These are phyloP conservation scores for Tipula helvola DNA, from an alignment of 2,888 invertebrate genomes.

Conservation along the genomic window DNA sequence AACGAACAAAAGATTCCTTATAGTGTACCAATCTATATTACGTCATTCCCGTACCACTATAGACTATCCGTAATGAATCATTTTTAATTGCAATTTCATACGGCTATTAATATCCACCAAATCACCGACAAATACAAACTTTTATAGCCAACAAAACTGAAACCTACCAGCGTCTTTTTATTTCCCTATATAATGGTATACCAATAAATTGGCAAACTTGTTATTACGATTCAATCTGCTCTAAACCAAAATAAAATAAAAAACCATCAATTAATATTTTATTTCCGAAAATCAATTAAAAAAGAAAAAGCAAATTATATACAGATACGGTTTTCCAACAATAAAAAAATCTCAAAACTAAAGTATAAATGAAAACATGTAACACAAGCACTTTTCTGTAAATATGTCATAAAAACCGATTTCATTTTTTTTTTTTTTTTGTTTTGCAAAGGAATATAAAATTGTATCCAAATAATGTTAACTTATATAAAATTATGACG, in stretches of 20 bases:
- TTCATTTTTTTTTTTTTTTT: not conserved
- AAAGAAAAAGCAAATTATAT: not conserved
- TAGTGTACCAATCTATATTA: too few species aligned
- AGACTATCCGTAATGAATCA: not conserved
- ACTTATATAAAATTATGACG: not conserved
- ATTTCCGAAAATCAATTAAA: not conserved
- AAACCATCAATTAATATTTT: not conserved
- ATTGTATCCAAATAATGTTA: not conserved
- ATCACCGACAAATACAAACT: not conserved
- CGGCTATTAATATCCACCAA: not conserved
- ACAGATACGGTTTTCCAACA: not conserved
- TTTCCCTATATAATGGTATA: not conserved
- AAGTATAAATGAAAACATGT: not conserved
- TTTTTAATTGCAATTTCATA: not conserved
- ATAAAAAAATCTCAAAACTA: not conserved
- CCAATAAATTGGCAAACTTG: not conserved
- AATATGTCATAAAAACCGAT: not conserved
- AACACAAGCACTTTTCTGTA: not conserved
- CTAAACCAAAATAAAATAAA: not conserved
- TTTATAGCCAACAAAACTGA: not conserved
- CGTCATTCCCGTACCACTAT: too few species aligned
- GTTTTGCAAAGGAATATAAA: not conserved
- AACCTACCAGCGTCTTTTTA: not conserved
- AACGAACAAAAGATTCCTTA: too few species aligned
- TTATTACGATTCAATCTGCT: not conserved